These are phyloP conservation scores for Amphiprion ocellaris DNA, from an alignment of 2,113 vertebrate species.

Conservation along the genomic window DNA sequence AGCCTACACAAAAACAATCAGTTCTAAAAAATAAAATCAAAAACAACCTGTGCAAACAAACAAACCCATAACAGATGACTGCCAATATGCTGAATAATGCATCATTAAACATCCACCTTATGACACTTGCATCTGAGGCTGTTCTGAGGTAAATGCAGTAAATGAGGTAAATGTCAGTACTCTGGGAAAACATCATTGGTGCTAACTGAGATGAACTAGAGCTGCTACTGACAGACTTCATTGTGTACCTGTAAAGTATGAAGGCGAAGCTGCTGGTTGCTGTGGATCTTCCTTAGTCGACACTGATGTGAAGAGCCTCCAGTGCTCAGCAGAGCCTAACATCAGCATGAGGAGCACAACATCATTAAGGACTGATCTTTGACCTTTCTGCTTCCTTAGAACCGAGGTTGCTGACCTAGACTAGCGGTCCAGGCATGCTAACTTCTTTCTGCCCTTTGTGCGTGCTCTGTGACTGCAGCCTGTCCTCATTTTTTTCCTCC, in stretches of 20 bases:
- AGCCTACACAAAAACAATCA: too few relatives aligned
- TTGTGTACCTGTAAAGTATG: background rate
- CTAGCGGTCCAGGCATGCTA: background rate
- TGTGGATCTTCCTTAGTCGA: conserved; percentile 7
- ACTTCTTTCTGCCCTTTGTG: background rate
- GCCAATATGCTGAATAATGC: background rate
- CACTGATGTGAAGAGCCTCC: background rate
- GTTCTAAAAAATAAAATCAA: too few relatives aligned
- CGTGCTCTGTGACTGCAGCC: conserved; percentile 1
- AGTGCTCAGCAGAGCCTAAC: conserved; percentile 4
- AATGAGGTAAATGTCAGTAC: background rate
- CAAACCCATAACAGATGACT: background rate
- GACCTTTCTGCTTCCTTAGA: conserved; percentile 36
- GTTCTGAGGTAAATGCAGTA: background rate
- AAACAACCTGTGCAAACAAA: too few relatives aligned
- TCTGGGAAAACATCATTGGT: background rate
- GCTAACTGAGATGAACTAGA: background rate
- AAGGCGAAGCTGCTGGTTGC: background rate
- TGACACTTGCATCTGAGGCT: background rate
- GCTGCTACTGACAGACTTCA: background rate
- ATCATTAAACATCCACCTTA: conserved; percentile 9
- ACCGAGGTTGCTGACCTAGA: conserved; percentile 21
- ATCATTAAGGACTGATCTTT: conserved; percentile 65
- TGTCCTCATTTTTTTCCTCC: background rate
- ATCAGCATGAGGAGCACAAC: conserved; percentile 39